Evolutionary conservation across 2,113 vertebrate species (phyloP).

Genomic region (Xiphophorus couchianus): DNA sequence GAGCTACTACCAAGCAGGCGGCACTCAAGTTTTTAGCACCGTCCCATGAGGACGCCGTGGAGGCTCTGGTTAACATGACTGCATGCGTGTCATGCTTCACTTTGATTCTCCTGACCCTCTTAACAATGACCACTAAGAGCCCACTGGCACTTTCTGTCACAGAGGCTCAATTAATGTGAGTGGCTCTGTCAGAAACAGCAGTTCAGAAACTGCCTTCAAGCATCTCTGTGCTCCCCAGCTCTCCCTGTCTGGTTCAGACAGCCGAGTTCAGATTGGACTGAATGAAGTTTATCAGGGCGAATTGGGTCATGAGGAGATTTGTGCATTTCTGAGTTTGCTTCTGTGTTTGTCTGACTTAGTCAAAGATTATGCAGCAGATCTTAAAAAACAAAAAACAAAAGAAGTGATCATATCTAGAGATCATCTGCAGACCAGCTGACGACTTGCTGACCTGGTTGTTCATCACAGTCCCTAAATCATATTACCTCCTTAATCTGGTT

Average conservation of each 20-base stretch:
- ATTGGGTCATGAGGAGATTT: conserved; percentile 17
- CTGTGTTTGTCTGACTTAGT: background rate
- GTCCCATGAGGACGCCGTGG: conserved; percentile 34
- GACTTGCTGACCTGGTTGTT: conserved; percentile 20
- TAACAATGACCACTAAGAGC: conserved; percentile 48
- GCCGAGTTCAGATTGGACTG: background rate
- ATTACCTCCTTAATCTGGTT: background rate
- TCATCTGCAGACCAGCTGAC: background rate
- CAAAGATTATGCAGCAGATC: background rate
- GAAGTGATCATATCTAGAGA: background rate
- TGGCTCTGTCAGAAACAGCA: conserved; percentile 49
- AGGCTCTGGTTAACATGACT: conserved; percentile 36
- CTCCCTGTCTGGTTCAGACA: conserved; percentile 23
- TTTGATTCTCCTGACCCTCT: conserved; percentile 65
- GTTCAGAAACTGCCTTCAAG: conserved; percentile 34
- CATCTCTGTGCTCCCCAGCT: conserved; percentile 36
- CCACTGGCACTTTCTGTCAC: conserved; percentile 51
- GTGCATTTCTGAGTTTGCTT: background rate
- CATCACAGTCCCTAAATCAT: background rate
- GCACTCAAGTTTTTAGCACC: conserved; percentile 31
- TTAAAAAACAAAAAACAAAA: background rate
- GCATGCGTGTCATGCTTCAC: conserved; percentile 36
- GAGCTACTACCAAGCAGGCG: background rate
- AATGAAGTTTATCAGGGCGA: conserved; percentile 17
- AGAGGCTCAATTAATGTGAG: conserved; percentile 59